These are phyloP conservation scores for Dysidea cf. avara DNA, from an alignment of 37 sponge, comb jelly and placozoan genomes.

Conservation along the genomic window DNA sequence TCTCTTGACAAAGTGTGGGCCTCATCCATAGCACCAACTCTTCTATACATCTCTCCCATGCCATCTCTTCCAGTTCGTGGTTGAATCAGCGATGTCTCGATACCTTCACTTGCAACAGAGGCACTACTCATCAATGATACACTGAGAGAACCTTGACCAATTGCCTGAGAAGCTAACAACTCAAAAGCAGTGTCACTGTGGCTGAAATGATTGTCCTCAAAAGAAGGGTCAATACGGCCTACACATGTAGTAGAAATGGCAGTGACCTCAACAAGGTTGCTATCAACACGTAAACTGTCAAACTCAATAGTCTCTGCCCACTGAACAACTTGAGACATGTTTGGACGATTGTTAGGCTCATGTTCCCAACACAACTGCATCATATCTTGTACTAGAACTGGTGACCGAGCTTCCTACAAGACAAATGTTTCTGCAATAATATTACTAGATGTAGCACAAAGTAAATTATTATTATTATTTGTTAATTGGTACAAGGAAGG, in stretches of 20 bases:
- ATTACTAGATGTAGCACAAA: too few species aligned
- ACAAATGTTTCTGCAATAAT: too few species aligned
- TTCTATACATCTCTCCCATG: too few species aligned
- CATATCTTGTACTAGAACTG: constrained; percentile 61
- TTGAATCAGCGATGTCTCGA: too few species aligned
- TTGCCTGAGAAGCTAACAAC: not conserved
- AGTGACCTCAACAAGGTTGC: constrained; percentile 34
- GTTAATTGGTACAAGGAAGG: too few species aligned
- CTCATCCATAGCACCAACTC: too few species aligned
- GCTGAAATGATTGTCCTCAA: constrained; percentile 11
- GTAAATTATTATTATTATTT: too few species aligned
- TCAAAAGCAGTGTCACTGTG: not conserved
- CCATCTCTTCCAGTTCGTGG: too few species aligned
- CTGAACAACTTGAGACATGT: constrained; percentile 42
- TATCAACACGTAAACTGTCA: constrained; percentile 47
- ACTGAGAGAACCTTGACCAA: too few species aligned
- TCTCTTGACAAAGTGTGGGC: too few species aligned
- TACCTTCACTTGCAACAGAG: not conserved
- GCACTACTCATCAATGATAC: not conserved
- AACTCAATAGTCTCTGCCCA: constrained; percentile 50
- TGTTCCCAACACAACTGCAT: constrained; percentile 81
- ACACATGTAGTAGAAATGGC: constrained; percentile 69
- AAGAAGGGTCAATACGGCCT: constrained; percentile 45
- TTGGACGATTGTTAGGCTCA: too few species aligned
- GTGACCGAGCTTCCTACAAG: constrained; percentile 53